Conservation (phyloP, 1,140 invertebrate genomes). For the Hyles vespertilio region DNA sequence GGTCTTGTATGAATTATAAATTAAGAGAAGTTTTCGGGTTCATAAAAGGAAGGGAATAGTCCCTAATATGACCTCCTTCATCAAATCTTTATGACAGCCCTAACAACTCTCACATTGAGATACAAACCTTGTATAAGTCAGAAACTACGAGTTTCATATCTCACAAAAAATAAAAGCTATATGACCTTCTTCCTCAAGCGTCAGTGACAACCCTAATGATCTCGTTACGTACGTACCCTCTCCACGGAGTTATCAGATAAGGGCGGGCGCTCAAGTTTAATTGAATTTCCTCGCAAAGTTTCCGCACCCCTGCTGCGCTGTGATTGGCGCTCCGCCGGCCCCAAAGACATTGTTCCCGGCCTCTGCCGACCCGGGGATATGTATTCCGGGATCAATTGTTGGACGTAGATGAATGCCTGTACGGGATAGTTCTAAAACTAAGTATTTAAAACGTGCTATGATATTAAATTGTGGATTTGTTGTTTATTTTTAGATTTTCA, state of each 20-base stretch:
- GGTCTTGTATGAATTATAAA: too few species aligned
- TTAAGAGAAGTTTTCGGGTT: too few species aligned
- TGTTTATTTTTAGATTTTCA: too few species aligned
- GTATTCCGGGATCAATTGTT: constrained; percentile 14
- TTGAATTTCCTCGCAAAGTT: constrained; percentile 65
- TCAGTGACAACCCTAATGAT: constrained; percentile 37
- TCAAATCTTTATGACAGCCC: too few species aligned
- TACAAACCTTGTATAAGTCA: too few species aligned
- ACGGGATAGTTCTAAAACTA: too few species aligned
- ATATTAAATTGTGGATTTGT: too few species aligned
- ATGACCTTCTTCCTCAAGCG: background rate
- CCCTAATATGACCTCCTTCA: too few species aligned
- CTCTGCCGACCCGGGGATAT: constrained; percentile 17
- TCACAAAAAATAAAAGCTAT: background rate
- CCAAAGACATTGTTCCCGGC: constrained; percentile 55
- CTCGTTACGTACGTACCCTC: constrained; percentile 53
- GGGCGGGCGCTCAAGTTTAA: constrained; percentile 64
- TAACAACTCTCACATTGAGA: too few species aligned
- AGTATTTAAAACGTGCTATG: too few species aligned
- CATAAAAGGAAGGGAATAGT: too few species aligned
- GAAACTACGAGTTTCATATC: too few species aligned
- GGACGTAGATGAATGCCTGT: constrained; percentile 20
- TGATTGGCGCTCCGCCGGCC: constrained; percentile 45
- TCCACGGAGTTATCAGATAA: constrained; percentile 63
- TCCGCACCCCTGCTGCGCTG: constrained; percentile 40